Evolutionary conservation across 2,888 invertebrate genomes (phyloP), one percentile per base, ranked within the genome.

Genomic region (Gryllus longicercus): DNA sequence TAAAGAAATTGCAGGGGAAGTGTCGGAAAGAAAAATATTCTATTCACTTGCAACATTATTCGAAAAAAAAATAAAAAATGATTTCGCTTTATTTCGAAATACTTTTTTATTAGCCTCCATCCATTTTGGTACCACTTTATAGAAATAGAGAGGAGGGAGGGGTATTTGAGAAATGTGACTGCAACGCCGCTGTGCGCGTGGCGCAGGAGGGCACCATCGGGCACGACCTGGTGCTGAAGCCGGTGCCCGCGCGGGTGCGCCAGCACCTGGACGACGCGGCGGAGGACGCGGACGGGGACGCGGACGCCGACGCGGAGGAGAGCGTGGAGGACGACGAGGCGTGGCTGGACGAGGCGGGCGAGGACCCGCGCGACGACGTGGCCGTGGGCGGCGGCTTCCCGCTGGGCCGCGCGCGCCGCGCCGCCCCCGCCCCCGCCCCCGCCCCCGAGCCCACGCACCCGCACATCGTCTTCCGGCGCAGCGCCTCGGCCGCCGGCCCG

Each of bases 191-290:
- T 78, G 12, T 63, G 80, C 78, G 23, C 18, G 25, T 21, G 77
- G 82, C 83, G 82, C 90, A 97, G 96, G 96, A 97, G 88, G 97
- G 97, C 84, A 96, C 96, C 84, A 95, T 97, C 83, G 97, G 97
- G 83, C 92, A 94, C 87, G 94, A 96, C 85, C 88, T 96, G 86
- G 94, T 97, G 84, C 95, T 97, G 86, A 92, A 94, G 84, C 96
- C 97, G 82, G 89, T 96, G 83, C 96, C 96, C 77, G 89, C 92
- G 84, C 91, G 93, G 82, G 90, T 96, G 85, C 90, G 86, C 51
- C 84, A 84, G 75, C 83, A 84, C 81, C 75, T 83, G 81, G 51
- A 85, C 86, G 74, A 87, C 78, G 76, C 12, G 11, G 81, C 83
- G 8, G 89, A 89, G 82, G 93, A 93, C 85, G 93, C 93, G 85